phyloP scores from a whole-genome alignment of 2,113 vertebrate species.

The Thamnaconus septentrionalis region DNA sequence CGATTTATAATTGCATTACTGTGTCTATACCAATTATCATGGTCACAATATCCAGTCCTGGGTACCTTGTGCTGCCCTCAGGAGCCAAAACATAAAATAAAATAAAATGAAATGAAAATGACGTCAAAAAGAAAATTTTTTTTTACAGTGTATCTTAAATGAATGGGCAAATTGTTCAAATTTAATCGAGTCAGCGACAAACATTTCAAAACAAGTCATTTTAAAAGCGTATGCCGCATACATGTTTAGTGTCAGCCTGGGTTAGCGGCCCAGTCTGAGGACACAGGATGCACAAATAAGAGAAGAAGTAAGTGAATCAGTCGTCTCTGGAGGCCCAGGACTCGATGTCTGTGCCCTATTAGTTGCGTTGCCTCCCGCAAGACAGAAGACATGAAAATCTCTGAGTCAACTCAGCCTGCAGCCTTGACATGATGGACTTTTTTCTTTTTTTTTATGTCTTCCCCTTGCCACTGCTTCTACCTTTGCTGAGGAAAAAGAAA shows the following conservation, averaged over 20 bases:
- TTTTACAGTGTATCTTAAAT: neutral
- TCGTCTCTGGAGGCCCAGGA: slow-evolving; percentile 53
- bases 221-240: slow-evolving; percentile 6
- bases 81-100: neutral
- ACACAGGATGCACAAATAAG: slow-evolving; percentile 35
- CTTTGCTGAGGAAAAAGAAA: neutral
- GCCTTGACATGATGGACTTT: slow-evolving; percentile 51
- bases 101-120: too few relatives aligned
- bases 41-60: too few relatives aligned
- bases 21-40: neutral
- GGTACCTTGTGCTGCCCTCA: neutral
- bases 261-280: slow-evolving; percentile 19
- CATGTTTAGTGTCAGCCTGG: slow-evolving; percentile 22
- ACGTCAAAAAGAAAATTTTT: too few relatives aligned
- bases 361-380: slow-evolving; percentile 54
- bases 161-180: slow-evolving; percentile 3
- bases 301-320: slow-evolving; percentile 54
- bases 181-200: slow-evolving; percentile 4
- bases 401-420: slow-evolving; percentile 60
- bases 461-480: slow-evolving; percentile 8
- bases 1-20: neutral
- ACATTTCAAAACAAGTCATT: slow-evolving; percentile 4
- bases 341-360: slow-evolving; percentile 55
- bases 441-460: slow-evolving; percentile 43
- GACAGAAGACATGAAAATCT: slow-evolving; percentile 68